These are phyloP conservation scores for Limnephilus lunatus DNA, from an alignment of 2,888 invertebrate genomes.

Conservation along the genomic window DNA sequence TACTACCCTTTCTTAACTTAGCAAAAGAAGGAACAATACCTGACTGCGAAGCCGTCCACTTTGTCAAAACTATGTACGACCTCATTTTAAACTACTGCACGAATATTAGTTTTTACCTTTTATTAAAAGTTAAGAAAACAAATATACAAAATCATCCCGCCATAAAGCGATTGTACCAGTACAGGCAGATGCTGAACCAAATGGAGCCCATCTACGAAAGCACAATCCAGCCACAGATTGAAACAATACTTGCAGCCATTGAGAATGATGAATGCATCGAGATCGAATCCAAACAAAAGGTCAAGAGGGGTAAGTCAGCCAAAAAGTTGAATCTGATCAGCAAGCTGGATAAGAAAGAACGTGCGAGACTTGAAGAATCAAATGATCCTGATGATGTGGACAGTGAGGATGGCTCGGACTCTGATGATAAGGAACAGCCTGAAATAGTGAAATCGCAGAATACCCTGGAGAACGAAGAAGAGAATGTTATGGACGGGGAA, in stretches of 20 bases:
- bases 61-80: constrained; percentile 83
- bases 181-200: constrained; percentile 86
- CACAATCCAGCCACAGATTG: constrained; percentile 82
- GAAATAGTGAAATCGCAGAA: background rate
- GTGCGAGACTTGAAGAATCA: constrained; percentile 62
- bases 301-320: constrained; percentile 65
- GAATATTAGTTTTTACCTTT: constrained; percentile 91
- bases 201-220: constrained; percentile 84
- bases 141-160: constrained; percentile 92
- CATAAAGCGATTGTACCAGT: constrained; percentile 88
- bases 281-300: constrained; percentile 68
- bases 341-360: constrained; percentile 73
- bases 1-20: constrained; percentile 83
- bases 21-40: constrained; percentile 80
- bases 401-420: constrained; percentile 71
- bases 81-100: constrained; percentile 88
- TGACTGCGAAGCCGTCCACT: constrained; percentile 82
- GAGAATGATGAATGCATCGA: constrained; percentile 73
- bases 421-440: constrained; percentile 69
- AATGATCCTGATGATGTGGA: constrained; percentile 5
- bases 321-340: constrained; percentile 74
- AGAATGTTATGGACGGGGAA: constrained; percentile 69
- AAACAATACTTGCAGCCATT: constrained; percentile 79
- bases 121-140: constrained; percentile 86
- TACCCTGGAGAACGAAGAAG: constrained; percentile 62